Base-by-base conservation (phyloP, 2,797 vertebrate genomes). In the Microctenopoma lineatum region DNA sequence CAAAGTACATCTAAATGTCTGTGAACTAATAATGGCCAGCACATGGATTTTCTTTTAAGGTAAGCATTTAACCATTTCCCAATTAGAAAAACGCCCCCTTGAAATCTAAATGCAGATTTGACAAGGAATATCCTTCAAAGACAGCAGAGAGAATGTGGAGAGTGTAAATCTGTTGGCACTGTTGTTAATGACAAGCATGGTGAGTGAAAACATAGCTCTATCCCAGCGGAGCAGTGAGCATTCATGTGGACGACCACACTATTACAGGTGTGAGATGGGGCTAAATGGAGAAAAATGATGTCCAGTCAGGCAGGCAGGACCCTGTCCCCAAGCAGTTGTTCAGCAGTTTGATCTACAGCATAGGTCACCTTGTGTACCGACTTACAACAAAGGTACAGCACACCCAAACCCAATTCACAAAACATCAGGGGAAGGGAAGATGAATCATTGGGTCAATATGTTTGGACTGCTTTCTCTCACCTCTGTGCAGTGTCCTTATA, bases 221-320 rank as follows among this genome's bases (percentile, higher is more conserved):
- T 91, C 87, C 83, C 86, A 48, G 57, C 0, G 66, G 79, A 84
- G 64, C 78, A 9, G 42, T 60, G 73, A 81, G 84, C 88, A 72
- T 82, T 89, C 83, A 88, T 84, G 88, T 89, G 87, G 80, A 92
- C 85, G 71, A 84, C 77, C 67, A 76, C 75, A 79, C 88, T 84
- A 89, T 92, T 89, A 89, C 85, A 92, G 88, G 90, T 89, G 90
- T 79, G 80, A 85, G 90, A 89, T 84, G 75, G 76, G 73, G 85
- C 86, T 90, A 89, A 90, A 91, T 87, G 85, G 89, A 90, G 90
- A 92, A 91, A 92, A 90, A 92, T 89, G 84, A 89, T 84, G 77
- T 88, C 84, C 84, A 89, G 86, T 89, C 90, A 90, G 79, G 87
- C 82, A 45, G 81, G 68, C 81, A 84, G 73, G 75, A 89, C 78